Evolutionary conservation across 1,140 invertebrate genomes (phyloP).

Genomic region (Portunus trituberculatus): DNA sequence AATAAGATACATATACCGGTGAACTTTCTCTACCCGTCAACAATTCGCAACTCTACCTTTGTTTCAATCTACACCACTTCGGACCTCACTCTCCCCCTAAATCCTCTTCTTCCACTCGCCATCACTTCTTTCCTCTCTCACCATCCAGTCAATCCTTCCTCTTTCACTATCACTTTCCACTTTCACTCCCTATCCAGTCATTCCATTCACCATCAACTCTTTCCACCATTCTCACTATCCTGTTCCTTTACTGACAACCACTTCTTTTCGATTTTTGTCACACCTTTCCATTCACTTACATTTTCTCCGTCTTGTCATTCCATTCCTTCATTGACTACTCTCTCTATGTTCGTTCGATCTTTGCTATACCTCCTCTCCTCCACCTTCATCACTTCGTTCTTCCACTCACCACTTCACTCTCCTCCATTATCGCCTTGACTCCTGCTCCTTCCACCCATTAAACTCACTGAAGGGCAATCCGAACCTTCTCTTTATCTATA

Average conservation of each 20-base stretch:
- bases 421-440: not conserved
- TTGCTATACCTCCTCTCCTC: too few species aligned
- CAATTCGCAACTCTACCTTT: not conserved
- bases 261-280: too few species aligned
- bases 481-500: not conserved
- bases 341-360: not conserved
- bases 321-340: too few species aligned
- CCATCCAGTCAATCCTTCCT: not conserved
- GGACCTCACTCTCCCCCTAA: not conserved
- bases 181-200: too few species aligned
- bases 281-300: not conserved
- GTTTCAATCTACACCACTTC: not conserved
- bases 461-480: not conserved
- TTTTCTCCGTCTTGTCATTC: not conserved
- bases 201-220: not conserved
- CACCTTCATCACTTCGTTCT: not conserved
- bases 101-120: not conserved
- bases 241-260: not conserved
- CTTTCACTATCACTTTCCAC: not conserved
- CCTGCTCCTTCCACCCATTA: not conserved
- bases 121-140: not conserved
- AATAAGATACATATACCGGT: too few species aligned
- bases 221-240: not conserved
- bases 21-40: too few species aligned
- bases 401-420: slow-evolving; percentile 13